Evolutionary conservation across 1,140 invertebrate species (phyloP).

Genomic region (Microplitis mediator): DNA sequence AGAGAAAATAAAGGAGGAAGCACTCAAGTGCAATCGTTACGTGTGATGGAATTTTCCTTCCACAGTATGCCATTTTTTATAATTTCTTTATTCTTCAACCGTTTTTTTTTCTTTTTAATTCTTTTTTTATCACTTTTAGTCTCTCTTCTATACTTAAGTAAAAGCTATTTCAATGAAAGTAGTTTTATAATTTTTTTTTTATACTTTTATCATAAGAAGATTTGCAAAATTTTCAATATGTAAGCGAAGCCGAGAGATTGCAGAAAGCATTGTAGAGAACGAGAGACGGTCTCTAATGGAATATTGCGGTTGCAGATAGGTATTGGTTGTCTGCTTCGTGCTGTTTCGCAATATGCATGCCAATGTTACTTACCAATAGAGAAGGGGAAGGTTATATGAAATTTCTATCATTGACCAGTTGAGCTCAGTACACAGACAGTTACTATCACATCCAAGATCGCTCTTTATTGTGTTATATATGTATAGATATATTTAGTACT

Average conservation of each 20-base stretch:
- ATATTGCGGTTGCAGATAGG: constrained; percentile 37
- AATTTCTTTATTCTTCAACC: not conserved
- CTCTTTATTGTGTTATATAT: not conserved
- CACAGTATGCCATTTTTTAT: constrained; percentile 7
- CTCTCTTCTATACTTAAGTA: not conserved
- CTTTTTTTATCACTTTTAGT: not conserved
- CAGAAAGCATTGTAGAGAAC: constrained; percentile 7
- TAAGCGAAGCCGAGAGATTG: constrained; percentile 13
- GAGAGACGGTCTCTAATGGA: constrained; percentile 31
- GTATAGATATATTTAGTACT: not conserved
- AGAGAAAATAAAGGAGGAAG: constrained; percentile 11
- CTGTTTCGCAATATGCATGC: constrained; percentile 36
- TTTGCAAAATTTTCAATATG: constrained; percentile 29
- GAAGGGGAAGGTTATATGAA: constrained; percentile 4
- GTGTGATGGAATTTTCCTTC: constrained; percentile 16
- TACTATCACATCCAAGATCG: not conserved
- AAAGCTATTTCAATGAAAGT: constrained; percentile 18
- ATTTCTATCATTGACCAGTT: constrained; percentile 24
- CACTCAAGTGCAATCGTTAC: constrained; percentile 18
- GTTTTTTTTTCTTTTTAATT: constrained; percentile 1
- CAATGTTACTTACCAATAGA: constrained; percentile 29
- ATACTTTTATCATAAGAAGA: not conserved
- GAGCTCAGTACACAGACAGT: not conserved
- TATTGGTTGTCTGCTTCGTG: constrained; percentile 34
- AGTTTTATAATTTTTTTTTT: too few relatives aligned